A percentile compares a stretch with the other conserved stretches of the same genome.
phyloP scores from a whole-genome alignment of 1,140 invertebrate species.

The Trichonephila clavata region DNA sequence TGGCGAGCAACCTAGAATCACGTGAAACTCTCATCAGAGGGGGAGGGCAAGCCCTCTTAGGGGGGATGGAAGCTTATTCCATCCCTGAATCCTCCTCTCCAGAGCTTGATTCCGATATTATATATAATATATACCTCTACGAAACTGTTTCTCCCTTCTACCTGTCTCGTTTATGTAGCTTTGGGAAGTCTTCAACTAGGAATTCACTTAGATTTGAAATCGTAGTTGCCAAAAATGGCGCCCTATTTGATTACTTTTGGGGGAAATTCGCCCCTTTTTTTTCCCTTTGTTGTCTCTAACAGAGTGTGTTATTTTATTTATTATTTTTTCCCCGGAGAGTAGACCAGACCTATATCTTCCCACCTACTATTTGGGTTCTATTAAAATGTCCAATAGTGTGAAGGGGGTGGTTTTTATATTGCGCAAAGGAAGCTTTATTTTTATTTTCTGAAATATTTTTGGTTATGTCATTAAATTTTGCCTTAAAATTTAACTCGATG shows the following conservation, averaged over 20 bases:
- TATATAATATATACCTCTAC: conserved; percentile 70
- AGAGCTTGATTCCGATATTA: conserved; percentile 74
- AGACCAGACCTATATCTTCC: conserved; percentile 43
- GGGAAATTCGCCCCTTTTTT: conserved; percentile 50
- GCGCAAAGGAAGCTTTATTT: background rate
- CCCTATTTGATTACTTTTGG: conserved; percentile 75
- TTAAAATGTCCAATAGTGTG: conserved; percentile 70
- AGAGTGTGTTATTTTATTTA: conserved; percentile 27
- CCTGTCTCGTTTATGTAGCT: conserved; percentile 31
- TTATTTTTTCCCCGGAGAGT: background rate
- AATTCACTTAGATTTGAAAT: conserved; percentile 73
- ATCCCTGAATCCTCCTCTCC: background rate
- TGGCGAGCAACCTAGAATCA: conserved; percentile 55
- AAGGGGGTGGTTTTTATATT: conserved; percentile 62
- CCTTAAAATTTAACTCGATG: background rate
- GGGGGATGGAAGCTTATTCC: conserved; percentile 32
- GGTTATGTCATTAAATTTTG: background rate
- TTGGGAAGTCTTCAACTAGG: conserved; percentile 42
- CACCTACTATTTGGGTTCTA: conserved; percentile 57
- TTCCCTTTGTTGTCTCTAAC: background rate
- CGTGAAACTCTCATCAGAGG: conserved; percentile 74
- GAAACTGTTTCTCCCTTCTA: background rate
- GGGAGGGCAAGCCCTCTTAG: background rate
- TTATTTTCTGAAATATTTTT: background rate
- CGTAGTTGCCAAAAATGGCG: conserved; percentile 76